phyloP scores from a whole-genome alignment of 2,113 vertebrate genomes.

The Phyllostomus hastatus region DNA sequence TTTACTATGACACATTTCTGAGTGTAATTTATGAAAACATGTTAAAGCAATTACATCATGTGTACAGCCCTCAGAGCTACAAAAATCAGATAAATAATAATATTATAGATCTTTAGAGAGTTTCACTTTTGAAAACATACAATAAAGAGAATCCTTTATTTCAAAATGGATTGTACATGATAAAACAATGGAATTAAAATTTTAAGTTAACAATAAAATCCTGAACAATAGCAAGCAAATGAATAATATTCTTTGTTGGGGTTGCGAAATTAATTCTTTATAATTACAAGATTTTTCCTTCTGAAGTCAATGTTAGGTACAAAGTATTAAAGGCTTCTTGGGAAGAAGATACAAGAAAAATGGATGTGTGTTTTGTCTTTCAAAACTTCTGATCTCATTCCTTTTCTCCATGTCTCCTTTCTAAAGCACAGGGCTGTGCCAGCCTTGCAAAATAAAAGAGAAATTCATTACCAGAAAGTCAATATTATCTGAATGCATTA shows the following conservation, averaged over 20 bases:
- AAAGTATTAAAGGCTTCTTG: conserved; percentile 16
- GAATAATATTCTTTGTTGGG: conserved; percentile 60
- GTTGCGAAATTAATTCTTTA: conserved; percentile 73
- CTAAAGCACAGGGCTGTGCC: neutral
- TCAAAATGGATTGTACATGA: conserved; percentile 58
- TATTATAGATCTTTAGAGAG: conserved; percentile 83
- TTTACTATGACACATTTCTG: conserved; percentile 96
- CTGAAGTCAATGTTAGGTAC: neutral
- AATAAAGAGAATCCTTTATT: conserved; percentile 58
- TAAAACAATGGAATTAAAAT: conserved; percentile 73
- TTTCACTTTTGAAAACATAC: conserved; percentile 73
- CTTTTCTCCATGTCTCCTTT: neutral
- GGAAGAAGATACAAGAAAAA: neutral
- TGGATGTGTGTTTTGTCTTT: neutral
- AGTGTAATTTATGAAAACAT: conserved; percentile 90
- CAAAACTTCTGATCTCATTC: conserved; percentile 22
- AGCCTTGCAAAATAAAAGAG: neutral
- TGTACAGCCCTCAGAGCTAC: conserved; percentile 80
- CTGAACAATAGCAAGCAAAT: conserved; percentile 76
- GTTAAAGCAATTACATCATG: conserved; percentile 87
- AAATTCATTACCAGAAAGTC: neutral
- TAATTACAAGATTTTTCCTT: conserved; percentile 37
- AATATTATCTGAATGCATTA: neutral
- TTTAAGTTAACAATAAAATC: conserved; percentile 78
- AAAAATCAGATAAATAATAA: conserved; percentile 86